These are phyloP conservation scores for Drosophila neonasuta DNA, from an alignment of 2,888 invertebrate genomes.

Conservation along the genomic window DNA sequence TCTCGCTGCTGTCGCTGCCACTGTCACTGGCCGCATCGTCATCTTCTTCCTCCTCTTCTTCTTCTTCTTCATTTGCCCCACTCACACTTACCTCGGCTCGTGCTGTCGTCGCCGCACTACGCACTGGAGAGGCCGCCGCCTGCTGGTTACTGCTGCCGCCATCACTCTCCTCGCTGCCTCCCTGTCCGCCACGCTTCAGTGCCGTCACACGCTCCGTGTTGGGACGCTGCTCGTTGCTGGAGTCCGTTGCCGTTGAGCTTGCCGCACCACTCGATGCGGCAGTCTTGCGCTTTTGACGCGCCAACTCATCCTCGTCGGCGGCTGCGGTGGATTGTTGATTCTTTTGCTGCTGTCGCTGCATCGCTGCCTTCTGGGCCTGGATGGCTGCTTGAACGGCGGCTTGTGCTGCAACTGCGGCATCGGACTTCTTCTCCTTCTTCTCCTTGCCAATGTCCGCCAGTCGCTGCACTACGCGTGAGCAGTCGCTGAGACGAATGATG, in stretches of 20 bases:
- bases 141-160: slow-evolving; percentile 83
- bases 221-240: slow-evolving; percentile 82
- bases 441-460: slow-evolving; percentile 90
- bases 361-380: slow-evolving; percentile 84
- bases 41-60: neutral
- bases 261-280: slow-evolving; percentile 81
- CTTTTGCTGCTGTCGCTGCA: slow-evolving; percentile 82
- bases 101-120: slow-evolving; percentile 88
- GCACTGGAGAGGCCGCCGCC: slow-evolving; percentile 84
- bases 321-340: slow-evolving; percentile 83
- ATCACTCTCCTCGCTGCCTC: slow-evolving; percentile 84
- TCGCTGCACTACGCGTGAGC: slow-evolving; percentile 93
- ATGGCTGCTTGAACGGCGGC: slow-evolving; percentile 82
- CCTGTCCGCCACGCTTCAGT: slow-evolving; percentile 80
- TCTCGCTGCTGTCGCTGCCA: slow-evolving; percentile 53
- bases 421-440: slow-evolving; percentile 90
- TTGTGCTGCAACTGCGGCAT: slow-evolving; percentile 84
- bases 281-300: slow-evolving; percentile 93
- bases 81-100: slow-evolving; percentile 89
- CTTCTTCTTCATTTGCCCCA: slow-evolving; percentile 78
- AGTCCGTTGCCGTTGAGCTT: slow-evolving; percentile 77
- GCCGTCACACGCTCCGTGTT: slow-evolving; percentile 83
- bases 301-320: slow-evolving; percentile 91
- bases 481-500: slow-evolving; percentile 92
- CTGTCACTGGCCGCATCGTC: slow-evolving; percentile 36